These are phyloP conservation scores for Thermophis baileyi DNA, from an alignment of 2,113 vertebrate genomes.

Conservation along the genomic window DNA sequence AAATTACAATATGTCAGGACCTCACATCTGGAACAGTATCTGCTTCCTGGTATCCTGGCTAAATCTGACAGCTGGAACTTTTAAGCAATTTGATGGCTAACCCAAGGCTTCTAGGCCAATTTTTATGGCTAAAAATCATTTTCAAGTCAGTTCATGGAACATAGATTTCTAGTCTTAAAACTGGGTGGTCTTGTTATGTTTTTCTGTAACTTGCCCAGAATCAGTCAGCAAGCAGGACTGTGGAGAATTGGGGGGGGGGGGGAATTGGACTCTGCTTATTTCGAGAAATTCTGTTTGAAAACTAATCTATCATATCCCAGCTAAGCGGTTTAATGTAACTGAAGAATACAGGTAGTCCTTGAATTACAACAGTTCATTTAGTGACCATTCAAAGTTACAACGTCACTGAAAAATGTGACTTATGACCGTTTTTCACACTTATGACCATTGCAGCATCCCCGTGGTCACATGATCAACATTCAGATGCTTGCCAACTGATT, in stretches of 20 bases:
- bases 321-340: neutral
- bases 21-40: conserved; percentile 6
- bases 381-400: neutral
- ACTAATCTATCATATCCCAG: conserved; percentile 13
- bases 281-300: neutral
- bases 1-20: neutral
- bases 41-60: neutral
- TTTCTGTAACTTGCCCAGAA: neutral
- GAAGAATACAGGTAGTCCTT: neutral
- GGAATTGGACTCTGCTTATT: neutral
- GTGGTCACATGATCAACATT: neutral
- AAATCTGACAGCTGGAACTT: conserved; percentile 4
- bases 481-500: neutral
- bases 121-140: conserved; percentile 2
- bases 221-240: neutral
- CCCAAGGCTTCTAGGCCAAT: neutral
- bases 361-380: neutral
- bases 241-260: neutral
- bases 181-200: conserved; percentile 24
- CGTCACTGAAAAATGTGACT: neutral
- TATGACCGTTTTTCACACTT: neutral
- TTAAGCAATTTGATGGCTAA: conserved; percentile 19
- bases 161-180: neutral
- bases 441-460: neutral
- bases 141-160: conserved; percentile 3